Base-by-base conservation (phyloP, 2,113 vertebrate genomes). In the Gallinago media region DNA sequence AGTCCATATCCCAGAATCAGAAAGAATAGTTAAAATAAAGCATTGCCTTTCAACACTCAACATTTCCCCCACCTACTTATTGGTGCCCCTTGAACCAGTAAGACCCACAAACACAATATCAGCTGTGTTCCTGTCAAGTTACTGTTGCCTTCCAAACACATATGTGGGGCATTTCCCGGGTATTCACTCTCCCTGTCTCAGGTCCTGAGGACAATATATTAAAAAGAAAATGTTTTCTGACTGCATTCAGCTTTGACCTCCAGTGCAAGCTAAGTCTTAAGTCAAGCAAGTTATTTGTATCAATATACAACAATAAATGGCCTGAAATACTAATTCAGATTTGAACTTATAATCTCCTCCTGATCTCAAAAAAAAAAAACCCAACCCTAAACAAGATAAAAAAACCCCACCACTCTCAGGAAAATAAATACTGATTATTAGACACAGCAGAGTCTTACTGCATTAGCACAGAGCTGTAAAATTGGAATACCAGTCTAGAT, bases 71-170 rank as follows among this genome's bases (percentile, higher is more conserved):
- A 61, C n/a, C 40, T 56, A 25, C 49, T 38, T 38, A 29, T 3
- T n/a, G n/a, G 17, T 0, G 3, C 5, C 23, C 18, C 38, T 55
- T 38, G 52, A 62, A 36, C 7, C 29, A 71, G 0, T 15, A 66
- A 50, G 34, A 59, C 34, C 54, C 38, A 70, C 44, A 49, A 38
- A 54, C 14, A 58, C 14, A 11, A 12, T 2, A 10, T 26, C 63
- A 79, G 12, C 9, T 46, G 12, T 27, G 22, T 23, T 70, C 50
- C 62, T 56, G 50, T 66, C 29, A 83, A 61, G 10, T 47, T 78
- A 61, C 26, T 74, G 62, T 34, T 50, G 22, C 54, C 26, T 61
- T 47, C 12, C 16, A 52, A 52, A 65, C 25, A 52, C 52, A 22
- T 29, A 50, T 15, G 12, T 44, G 44, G 27, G 46, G 10, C 36